Evolutionary conservation across 2,888 invertebrate species (phyloP).

Genomic region (Graphium colonna): DNA sequence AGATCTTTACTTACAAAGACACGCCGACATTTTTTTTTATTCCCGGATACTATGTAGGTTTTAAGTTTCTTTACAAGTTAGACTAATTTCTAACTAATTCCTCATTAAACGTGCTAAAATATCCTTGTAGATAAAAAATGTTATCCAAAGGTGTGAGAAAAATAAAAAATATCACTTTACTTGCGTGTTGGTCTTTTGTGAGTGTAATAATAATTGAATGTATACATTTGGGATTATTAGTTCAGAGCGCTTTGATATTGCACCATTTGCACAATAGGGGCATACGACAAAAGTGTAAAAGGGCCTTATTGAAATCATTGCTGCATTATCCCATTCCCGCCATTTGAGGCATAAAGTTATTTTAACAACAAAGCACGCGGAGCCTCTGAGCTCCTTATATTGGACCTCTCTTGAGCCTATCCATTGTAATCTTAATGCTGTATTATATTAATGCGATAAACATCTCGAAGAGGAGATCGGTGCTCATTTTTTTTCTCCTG

Average conservation of each 20-base stretch:
- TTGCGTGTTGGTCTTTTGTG: not conserved
- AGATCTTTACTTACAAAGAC: too few species aligned
- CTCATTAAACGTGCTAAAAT: too few species aligned
- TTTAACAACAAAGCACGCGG: slow-evolving; percentile 75
- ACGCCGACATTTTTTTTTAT: too few species aligned
- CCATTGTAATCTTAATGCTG: slow-evolving; percentile 78
- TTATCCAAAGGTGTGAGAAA: too few species aligned
- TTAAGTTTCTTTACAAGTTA: too few species aligned
- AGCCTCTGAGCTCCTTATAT: slow-evolving; percentile 73
- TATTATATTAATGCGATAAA: slow-evolving; percentile 80
- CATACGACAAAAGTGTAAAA: slow-evolving; percentile 60
- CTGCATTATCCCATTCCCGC: slow-evolving; percentile 64
- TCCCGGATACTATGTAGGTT: too few species aligned
- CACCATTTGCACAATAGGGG: slow-evolving; percentile 64
- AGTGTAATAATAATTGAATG: slow-evolving; percentile 6
- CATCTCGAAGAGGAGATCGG: slow-evolving; percentile 64
- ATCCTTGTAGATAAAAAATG: too few species aligned
- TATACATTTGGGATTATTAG: slow-evolving; percentile 4
- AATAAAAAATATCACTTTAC: too few species aligned
- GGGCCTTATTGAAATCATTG: slow-evolving; percentile 68
- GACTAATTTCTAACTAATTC: too few species aligned
- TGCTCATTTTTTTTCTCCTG: slow-evolving; percentile 51
- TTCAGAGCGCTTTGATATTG: slow-evolving; percentile 28
- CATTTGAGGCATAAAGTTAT: slow-evolving; percentile 74
- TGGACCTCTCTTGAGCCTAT: slow-evolving; percentile 74